Conservation (phyloP, 2,113 vertebrate species). For the Ammodytes marinus region DNA sequence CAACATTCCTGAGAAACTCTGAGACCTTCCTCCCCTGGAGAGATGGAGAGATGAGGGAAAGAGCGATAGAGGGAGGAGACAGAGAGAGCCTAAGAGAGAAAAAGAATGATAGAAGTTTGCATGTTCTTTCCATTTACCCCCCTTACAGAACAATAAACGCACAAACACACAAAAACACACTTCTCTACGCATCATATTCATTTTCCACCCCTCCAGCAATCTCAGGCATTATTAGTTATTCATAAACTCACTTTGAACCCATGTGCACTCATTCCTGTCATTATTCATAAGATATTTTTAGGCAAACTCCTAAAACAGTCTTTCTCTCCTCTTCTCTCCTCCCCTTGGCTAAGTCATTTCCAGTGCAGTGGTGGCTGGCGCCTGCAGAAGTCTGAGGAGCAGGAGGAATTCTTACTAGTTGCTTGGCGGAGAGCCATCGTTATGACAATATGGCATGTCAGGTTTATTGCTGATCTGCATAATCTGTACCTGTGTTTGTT, state of each 20-base stretch:
- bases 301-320: slow-evolving; percentile 79
- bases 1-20: slow-evolving; percentile 87
- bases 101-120: slow-evolving; percentile 51
- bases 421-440: slow-evolving; percentile 66
- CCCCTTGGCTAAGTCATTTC: slow-evolving; percentile 68
- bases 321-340: slow-evolving; percentile 50
- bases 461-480: slow-evolving; percentile 58
- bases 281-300: slow-evolving; percentile 81
- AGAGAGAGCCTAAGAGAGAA: slow-evolving; percentile 50
- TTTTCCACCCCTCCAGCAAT: slow-evolving; percentile 48
- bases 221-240: slow-evolving; percentile 50
- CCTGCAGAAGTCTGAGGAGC: slow-evolving; percentile 76
- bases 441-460: slow-evolving; percentile 49
- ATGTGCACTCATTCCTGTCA: slow-evolving; percentile 71
- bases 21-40: slow-evolving; percentile 78
- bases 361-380: slow-evolving; percentile 71
- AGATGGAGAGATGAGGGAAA: slow-evolving; percentile 71
- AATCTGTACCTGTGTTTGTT: slow-evolving; percentile 44
- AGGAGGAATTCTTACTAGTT: slow-evolving; percentile 70
- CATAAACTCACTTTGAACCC: slow-evolving; percentile 69
- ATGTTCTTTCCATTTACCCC: slow-evolving; percentile 71
- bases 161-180: slow-evolving; percentile 43
- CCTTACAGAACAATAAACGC: slow-evolving; percentile 28
- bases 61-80: slow-evolving; percentile 53
- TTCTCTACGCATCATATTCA: slow-evolving; percentile 14